Evolutionary conservation across 2,888 invertebrate genomes (phyloP), one percentile per base, ranked within the genome.

Genomic region (Spodoptera littoralis): DNA sequence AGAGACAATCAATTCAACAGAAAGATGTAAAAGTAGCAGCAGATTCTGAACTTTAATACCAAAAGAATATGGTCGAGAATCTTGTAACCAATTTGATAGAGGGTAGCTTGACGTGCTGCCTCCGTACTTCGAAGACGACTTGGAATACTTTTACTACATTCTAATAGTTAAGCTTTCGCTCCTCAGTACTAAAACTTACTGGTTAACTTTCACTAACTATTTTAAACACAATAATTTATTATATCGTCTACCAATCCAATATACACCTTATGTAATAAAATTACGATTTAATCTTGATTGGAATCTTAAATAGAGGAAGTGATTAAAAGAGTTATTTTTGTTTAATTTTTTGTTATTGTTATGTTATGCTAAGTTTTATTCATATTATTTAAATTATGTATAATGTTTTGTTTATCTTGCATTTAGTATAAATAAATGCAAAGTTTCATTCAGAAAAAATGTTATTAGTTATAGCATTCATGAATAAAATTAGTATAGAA

Each of bases 121-220:
- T 30, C 3, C 9, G 36, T 36, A 36, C 36, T 36, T 3, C 46
- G 12, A 62, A 45, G 44, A 43, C 53, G 45, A 44, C 67, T 49
- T 18, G 43, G 54, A 70, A 53, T 52, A 73, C 73, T 70, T 60
- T 70, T 70, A 68, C 69, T 60, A 50, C 13, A 49, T 48, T 41
- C 47, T 54, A 49, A 22, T 43, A 50, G 42, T 61, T 18, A 11
- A 70, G 71, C 71, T 71, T 71, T 71, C 71, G 49, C 71, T 56
- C 5, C 13, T 42, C 45, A 36, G 18, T 41, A 8, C 36, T 13
- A 27, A 18, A 75, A 52, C 70, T 71, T 74, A 44, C 51, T 42
- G 11, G 11, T 36, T 30, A 11, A 70, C 71, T 71, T 71, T 71
- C 71, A 75, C 71, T 56, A 58, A 75, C 71, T 56, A 58, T 36